Conservation (phyloP, 2,888 invertebrate species). For the Acholoe squamosa region DNA sequence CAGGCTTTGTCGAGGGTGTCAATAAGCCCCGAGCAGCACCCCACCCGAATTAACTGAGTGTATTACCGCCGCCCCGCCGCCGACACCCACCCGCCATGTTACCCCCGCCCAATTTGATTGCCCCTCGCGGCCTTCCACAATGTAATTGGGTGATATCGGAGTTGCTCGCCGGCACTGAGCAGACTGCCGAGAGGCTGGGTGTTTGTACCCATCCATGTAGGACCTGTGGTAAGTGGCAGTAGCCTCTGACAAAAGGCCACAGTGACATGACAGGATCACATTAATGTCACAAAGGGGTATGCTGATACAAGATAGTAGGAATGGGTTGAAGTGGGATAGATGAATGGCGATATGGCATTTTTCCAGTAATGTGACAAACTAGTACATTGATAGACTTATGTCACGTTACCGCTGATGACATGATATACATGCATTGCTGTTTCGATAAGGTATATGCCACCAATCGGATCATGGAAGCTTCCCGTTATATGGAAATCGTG, state of each 20-base stretch:
- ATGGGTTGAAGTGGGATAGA: too few relatives aligned
- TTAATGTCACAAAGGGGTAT: too few relatives aligned
- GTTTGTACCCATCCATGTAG: neutral
- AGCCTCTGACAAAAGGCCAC: neutral
- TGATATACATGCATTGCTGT: too few relatives aligned
- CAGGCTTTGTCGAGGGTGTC: constrained; percentile 53
- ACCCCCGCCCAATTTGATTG: constrained; percentile 36
- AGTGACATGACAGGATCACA: too few relatives aligned
- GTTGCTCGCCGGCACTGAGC: neutral
- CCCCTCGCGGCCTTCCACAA: constrained; percentile 26
- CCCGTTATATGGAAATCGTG: too few relatives aligned
- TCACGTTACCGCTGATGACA: too few relatives aligned
- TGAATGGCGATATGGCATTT: too few relatives aligned
- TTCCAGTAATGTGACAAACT: too few relatives aligned
- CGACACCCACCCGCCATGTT: neutral
- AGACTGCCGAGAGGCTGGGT: neutral
- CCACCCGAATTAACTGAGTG: constrained; percentile 55
- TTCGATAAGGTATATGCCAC: too few relatives aligned
- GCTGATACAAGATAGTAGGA: too few relatives aligned
- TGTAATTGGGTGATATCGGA: constrained; percentile 47
- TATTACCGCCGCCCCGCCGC: constrained; percentile 11
- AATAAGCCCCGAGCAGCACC: constrained; percentile 2
- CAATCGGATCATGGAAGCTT: too few relatives aligned
- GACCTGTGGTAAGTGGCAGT: neutral
- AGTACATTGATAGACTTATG: too few relatives aligned